Percentiles rank a stretch among this genome's conserved stretches.
Conservation (phyloP, 2,888 invertebrate species). For the Parascotia fuliginaria region DNA sequence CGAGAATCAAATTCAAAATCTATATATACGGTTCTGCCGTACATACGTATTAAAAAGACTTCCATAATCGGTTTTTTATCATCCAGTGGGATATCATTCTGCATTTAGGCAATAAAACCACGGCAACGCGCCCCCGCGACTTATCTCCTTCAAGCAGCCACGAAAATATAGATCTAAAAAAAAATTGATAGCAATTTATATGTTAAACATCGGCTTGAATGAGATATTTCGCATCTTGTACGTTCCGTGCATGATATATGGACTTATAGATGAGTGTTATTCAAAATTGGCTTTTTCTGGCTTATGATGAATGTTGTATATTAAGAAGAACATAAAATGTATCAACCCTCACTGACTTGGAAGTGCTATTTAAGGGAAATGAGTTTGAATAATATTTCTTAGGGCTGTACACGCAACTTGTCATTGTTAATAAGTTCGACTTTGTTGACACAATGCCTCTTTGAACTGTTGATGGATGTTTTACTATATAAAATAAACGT, state of each 20-base stretch:
- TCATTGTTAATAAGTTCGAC: background rate
- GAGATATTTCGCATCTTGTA: slow-evolving; percentile 70
- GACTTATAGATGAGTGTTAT: slow-evolving; percentile 40
- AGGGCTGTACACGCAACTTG: background rate
- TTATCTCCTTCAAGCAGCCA: slow-evolving; percentile 69
- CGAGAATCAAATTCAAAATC: slow-evolving; percentile 37
- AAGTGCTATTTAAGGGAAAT: slow-evolving; percentile 12
- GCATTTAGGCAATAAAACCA: slow-evolving; percentile 68
- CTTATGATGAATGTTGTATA: slow-evolving; percentile 32
- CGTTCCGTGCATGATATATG: slow-evolving; percentile 57
- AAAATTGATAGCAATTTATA: slow-evolving; percentile 81
- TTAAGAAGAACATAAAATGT: slow-evolving; percentile 10
- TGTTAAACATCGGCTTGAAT: slow-evolving; percentile 77
- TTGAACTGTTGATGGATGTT: background rate
- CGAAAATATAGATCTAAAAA: slow-evolving; percentile 77
- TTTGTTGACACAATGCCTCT: background rate
- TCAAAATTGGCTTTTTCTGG: slow-evolving; percentile 36
- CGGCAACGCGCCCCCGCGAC: slow-evolving; percentile 52
- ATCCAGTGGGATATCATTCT: slow-evolving; percentile 58
- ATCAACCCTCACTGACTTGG: slow-evolving; percentile 1
- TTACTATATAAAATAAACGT: too few relatives aligned
- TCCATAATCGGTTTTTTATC: slow-evolving; percentile 56
- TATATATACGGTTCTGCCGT: slow-evolving; percentile 34
- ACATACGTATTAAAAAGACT: slow-evolving; percentile 45
- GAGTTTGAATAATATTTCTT: slow-evolving; percentile 7